A percentile compares a stretch with the other conserved stretches of the same genome.
Conservation (phyloP, 2,888 invertebrate species). For the Agrilus biguttatus region DNA sequence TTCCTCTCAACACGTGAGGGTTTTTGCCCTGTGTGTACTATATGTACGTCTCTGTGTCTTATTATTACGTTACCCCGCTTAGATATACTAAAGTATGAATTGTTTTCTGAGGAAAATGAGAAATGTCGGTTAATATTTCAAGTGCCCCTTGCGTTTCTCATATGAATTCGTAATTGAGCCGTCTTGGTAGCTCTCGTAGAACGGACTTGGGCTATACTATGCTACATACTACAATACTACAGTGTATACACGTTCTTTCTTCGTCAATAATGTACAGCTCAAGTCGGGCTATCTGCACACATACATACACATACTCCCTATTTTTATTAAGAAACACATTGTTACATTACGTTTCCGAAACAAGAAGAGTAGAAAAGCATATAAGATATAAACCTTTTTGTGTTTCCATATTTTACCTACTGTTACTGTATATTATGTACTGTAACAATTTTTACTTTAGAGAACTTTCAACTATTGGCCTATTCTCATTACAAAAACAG, state of each 20-base stretch:
- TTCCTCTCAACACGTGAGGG: neutral
- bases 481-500: too few species aligned
- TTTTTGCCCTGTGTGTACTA: neutral
- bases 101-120: slow-evolving; percentile 26
- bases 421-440: too few species aligned
- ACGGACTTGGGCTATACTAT: slow-evolving; percentile 20
- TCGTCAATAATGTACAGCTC: slow-evolving; percentile 36
- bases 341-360: too few species aligned
- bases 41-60: neutral
- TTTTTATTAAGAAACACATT: too few species aligned
- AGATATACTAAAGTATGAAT: slow-evolving; percentile 17
- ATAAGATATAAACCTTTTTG: too few species aligned
- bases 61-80: neutral
- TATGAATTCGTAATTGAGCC: slow-evolving; percentile 31
- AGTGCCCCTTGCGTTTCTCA: slow-evolving; percentile 31
- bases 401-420: too few species aligned
- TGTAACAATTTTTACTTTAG: too few species aligned
- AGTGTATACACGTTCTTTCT: too few species aligned
- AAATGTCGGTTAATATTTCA: slow-evolving; percentile 36
- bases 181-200: slow-evolving; percentile 12
- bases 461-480: too few species aligned
- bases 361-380: too few species aligned
- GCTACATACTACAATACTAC: too few species aligned
- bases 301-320: too few species aligned
- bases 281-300: slow-evolving; percentile 16